Evolutionary conservation across 92 coral and sea anemone genomes (phyloP).

Genomic region (Hydrozoanthus gracilis): DNA sequence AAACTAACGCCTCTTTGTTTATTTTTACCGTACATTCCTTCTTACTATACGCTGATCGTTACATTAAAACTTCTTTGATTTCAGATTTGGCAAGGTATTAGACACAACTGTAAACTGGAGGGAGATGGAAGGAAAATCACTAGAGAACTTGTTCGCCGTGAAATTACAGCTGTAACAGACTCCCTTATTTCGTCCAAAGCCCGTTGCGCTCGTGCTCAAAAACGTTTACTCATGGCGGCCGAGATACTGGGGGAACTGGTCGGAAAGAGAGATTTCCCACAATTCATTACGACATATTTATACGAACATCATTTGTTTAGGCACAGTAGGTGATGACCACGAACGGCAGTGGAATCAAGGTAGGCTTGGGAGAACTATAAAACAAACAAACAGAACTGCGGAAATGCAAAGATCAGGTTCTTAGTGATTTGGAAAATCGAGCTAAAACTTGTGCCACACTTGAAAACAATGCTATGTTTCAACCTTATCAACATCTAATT

Average conservation of each 20-base stretch:
- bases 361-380: background rate
- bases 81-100: slow-evolving; percentile 89
- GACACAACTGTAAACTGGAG: slow-evolving; percentile 79
- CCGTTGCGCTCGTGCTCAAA: slow-evolving; percentile 40
- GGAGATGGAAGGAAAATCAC: slow-evolving; percentile 71
- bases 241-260: slow-evolving; percentile 75
- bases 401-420: too few relatives aligned
- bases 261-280: slow-evolving; percentile 74
- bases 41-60: background rate
- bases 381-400: too few relatives aligned
- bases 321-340: slow-evolving; percentile 31
- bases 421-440: too few relatives aligned
- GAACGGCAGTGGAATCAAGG: background rate
- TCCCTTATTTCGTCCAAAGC: slow-evolving; percentile 53
- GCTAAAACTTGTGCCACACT: too few relatives aligned
- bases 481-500: too few relatives aligned
- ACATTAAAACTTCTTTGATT: background rate
- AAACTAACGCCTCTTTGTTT: too few relatives aligned
- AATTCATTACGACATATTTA: slow-evolving; percentile 77
- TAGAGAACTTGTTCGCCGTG: slow-evolving; percentile 54
- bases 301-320: slow-evolving; percentile 68
- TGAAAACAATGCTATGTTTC: too few relatives aligned
- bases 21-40: background rate
- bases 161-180: slow-evolving; percentile 40
- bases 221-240: slow-evolving; percentile 60